Conservation (phyloP, 2,797 vertebrate genomes). For the Typhlichthys eigenmanni region DNA sequence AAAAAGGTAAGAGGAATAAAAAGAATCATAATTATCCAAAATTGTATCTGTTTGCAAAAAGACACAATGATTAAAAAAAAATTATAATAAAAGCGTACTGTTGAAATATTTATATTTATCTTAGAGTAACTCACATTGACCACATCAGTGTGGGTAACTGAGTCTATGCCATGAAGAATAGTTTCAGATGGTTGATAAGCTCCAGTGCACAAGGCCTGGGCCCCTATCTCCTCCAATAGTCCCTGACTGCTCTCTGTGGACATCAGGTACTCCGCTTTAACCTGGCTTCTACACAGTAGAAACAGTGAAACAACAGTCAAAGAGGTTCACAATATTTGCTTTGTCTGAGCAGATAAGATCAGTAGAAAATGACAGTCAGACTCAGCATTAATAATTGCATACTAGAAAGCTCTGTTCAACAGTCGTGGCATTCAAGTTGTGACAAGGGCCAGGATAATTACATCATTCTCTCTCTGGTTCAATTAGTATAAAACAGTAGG, state of each 20-base stretch:
- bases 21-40: not conserved
- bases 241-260: slow-evolving; percentile 81
- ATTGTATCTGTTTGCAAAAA: too few species aligned
- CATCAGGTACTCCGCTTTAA: slow-evolving; percentile 88
- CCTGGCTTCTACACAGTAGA: slow-evolving; percentile 78
- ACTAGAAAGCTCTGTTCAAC: not conserved
- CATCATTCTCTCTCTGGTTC: too few species aligned
- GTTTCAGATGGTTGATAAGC: slow-evolving; percentile 74
- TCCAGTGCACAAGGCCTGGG: slow-evolving; percentile 79
- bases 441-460: too few species aligned
- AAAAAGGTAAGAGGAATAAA: not conserved
- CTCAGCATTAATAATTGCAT: not conserved
- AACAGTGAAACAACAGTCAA: not conserved
- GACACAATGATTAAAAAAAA: too few species aligned
- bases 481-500: too few species aligned
- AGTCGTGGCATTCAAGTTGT: too few species aligned
- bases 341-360: not conserved
- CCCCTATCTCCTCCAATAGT: slow-evolving; percentile 86
- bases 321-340: not conserved
- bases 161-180: slow-evolving; percentile 79
- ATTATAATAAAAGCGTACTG: too few species aligned
- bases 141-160: slow-evolving; percentile 78
- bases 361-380: not conserved
- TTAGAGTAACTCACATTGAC: slow-evolving; percentile 80
- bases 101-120: not conserved